Base-by-base conservation (phyloP, 2,113 vertebrate genomes). In the Hippocampus guttulatus region DNA sequence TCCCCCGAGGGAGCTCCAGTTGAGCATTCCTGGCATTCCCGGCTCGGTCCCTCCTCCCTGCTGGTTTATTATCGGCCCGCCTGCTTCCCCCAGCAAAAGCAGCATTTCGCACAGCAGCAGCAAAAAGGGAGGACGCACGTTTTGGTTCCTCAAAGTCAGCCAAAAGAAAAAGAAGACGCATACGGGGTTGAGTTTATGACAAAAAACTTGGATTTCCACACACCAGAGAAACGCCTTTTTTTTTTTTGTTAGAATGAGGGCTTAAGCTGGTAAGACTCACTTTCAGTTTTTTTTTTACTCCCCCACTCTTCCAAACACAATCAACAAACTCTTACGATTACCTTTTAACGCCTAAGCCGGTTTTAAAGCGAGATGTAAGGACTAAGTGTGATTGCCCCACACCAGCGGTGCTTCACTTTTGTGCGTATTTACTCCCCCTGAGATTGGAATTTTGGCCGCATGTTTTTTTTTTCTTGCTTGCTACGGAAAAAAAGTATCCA, bases 1-100 rank as follows among this genome's bases (percentile, higher is more conserved):
- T 38, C 90, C 89, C 55, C 89, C 74, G 92, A 92, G 93, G 93
- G 92, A 94, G 92, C 91, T 93, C 93, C 93, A 93, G 93, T 93
- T 92, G 94, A 90, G 84, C 95, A 97, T 98, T 97, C 96, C 95
- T 88, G 84, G 75, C 95, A 97, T 98, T 96, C 94, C 94, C 88
- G 88, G 78, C 90, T 87, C 89, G 79, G 84, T 93, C 91, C 90
- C 89, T 89, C 85, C 64, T 65, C 64, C 88, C 90, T 89, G 80
- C 90, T 91, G 90, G 88, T 90, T 93, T 92, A 93, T 92, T 92
- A 92, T 92, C 91, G 84, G 58, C 58, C 91, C 83, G 91, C 89
- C 84, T 84, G 84, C 80, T 55, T 82, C 82, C 68, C 81, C 68
- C 82, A 78, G 23, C 64, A 74, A 79, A 85, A 69, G 84, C 88